Evolutionary conservation across 2,797 vertebrate species (phyloP).

Genomic region (Cryptoprocta ferox): DNA sequence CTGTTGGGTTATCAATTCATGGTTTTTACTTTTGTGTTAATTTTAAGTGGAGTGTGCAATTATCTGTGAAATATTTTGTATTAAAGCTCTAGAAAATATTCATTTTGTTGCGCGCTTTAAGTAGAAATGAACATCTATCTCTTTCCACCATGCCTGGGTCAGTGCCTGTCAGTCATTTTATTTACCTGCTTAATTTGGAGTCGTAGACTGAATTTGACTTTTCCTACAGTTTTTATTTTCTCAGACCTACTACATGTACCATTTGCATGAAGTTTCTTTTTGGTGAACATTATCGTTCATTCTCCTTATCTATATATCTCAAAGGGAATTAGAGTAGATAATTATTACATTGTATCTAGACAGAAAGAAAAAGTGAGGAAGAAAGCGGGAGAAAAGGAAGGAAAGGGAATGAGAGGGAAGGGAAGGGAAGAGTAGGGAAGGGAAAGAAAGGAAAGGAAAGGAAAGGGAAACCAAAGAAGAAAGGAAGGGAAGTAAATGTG

Average conservation of each 20-base stretch:
- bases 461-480: too few species aligned
- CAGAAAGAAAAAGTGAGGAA: neutral
- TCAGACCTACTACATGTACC: neutral
- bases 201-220: neutral
- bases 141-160: neutral
- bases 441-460: too few species aligned
- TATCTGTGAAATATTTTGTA: constrained; percentile 38
- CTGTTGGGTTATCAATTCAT: constrained; percentile 33
- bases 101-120: neutral
- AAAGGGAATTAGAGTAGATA: neutral
- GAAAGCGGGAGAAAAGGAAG: fast-evolving
- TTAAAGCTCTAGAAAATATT: constrained; percentile 30
- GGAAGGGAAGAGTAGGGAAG: neutral
- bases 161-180: neutral
- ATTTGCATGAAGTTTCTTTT: neutral
- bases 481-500: neutral
- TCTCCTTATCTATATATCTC: neutral
- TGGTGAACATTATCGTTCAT: neutral
- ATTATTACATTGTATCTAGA: neutral
- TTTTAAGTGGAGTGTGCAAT: constrained; percentile 63
- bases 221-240: neutral
- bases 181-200: neutral
- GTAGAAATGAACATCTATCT: constrained; percentile 21
- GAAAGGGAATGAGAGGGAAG: fast-evolving
- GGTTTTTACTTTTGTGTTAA: constrained; percentile 33